Evolutionary conservation across 2,888 invertebrate genomes (phyloP).

Genomic region (Lycia hirtaria): DNA sequence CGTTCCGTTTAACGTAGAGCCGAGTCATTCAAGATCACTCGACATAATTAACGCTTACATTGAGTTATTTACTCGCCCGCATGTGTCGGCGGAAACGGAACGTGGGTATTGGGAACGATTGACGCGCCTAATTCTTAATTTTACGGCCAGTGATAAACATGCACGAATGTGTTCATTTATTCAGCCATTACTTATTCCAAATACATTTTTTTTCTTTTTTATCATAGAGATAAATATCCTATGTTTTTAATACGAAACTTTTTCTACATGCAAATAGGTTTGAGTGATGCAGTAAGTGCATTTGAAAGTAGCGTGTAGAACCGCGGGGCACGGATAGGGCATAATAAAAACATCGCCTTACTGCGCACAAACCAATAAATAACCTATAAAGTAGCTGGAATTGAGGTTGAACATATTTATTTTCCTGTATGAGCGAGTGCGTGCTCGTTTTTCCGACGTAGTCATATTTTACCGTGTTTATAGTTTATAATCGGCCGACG

Average conservation of each 20-base stretch:
- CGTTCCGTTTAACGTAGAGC: slow-evolving; percentile 61
- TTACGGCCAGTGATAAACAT: slow-evolving; percentile 36
- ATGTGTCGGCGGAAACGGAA: slow-evolving; percentile 70
- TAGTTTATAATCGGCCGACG: slow-evolving; percentile 65
- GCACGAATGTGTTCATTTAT: slow-evolving; percentile 15
- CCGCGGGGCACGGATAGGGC: slow-evolving; percentile 10
- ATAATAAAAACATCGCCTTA: slow-evolving; percentile 33
- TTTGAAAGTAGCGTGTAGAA: slow-evolving; percentile 1
- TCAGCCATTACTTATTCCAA: slow-evolving; percentile 6
- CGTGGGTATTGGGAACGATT: slow-evolving; percentile 55
- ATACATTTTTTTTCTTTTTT: not conserved
- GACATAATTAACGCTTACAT: slow-evolving; percentile 77
- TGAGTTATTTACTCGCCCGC: slow-evolving; percentile 82
- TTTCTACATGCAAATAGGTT: slow-evolving; percentile 5
- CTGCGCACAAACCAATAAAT: slow-evolving; percentile 34
- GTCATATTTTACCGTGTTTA: slow-evolving; percentile 52
- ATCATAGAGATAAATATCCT: not conserved
- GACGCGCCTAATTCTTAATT: slow-evolving; percentile 55
- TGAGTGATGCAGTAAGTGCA: too few relatives aligned
- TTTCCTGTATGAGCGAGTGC: slow-evolving; percentile 32
- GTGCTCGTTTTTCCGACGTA: slow-evolving; percentile 44
- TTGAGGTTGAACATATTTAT: slow-evolving; percentile 29
- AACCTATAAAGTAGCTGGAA: slow-evolving; percentile 33
- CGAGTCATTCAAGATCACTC: slow-evolving; percentile 75
- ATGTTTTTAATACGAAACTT: not conserved